Evolutionary conservation across 2,113 vertebrate species (phyloP).

Genomic region (Saimiri boliviensis): DNA sequence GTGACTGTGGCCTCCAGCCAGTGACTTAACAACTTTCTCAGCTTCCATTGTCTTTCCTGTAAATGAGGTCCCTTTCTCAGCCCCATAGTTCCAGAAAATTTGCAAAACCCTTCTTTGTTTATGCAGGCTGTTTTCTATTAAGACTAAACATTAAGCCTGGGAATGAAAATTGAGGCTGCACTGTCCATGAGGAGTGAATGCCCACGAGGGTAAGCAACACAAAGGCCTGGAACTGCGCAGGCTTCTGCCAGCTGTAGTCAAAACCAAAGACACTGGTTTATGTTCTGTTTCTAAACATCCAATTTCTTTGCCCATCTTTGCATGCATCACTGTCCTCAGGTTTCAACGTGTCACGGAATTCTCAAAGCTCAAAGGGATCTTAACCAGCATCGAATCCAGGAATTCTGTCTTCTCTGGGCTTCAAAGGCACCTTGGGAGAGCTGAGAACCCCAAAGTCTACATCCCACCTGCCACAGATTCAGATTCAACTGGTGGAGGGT

Average conservation of each 20-base stretch:
- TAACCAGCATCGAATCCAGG: not conserved
- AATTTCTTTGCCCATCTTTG: not conserved
- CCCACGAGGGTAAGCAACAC: not conserved
- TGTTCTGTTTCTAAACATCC: slow-evolving; percentile 43
- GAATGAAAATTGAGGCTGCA: not conserved
- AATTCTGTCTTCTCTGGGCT: not conserved
- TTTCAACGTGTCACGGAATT: not conserved
- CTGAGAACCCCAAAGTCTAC: not conserved
- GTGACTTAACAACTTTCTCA: not conserved
- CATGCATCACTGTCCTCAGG: not conserved
- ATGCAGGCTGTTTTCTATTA: slow-evolving; percentile 49
- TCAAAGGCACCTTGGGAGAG: not conserved
- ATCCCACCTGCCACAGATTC: not conserved
- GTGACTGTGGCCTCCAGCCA: not conserved
- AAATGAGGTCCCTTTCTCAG: not conserved
- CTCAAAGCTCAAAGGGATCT: not conserved
- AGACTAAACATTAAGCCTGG: slow-evolving; percentile 1
- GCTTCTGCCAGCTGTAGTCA: slow-evolving; percentile 1
- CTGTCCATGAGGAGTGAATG: not conserved
- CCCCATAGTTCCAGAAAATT: slow-evolving; percentile 2
- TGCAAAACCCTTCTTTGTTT: not conserved
- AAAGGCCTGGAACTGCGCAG: not conserved
- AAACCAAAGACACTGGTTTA: not conserved
- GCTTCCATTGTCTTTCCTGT: not conserved
- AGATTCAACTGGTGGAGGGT: not conserved